phyloP scores from a whole-genome alignment of 2,888 invertebrate species.

The Maniola hyperantus region DNA sequence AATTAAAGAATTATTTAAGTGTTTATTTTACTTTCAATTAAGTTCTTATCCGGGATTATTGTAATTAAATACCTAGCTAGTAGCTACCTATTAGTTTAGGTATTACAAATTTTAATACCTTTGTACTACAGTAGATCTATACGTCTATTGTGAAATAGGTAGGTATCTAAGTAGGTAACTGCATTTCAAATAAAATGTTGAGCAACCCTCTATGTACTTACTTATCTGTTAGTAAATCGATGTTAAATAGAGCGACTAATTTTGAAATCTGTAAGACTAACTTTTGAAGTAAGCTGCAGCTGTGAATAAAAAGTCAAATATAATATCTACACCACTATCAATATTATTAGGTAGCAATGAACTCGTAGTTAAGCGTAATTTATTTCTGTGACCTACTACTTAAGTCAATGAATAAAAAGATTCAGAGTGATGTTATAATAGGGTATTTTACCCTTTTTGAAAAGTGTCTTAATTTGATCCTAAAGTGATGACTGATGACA shows the following conservation, averaged over 20 bases:
- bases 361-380: neutral
- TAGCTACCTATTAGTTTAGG: neutral
- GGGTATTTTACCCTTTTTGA: no score
- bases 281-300: conserved; percentile 11
- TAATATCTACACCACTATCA: neutral
- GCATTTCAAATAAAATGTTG: conserved; percentile 10
- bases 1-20: no score
- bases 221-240: conserved; percentile 19
- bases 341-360: neutral
- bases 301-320: neutral
- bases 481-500: no score
- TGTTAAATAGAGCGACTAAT: conserved; percentile 22
- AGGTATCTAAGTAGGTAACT: neutral
- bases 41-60: no score
- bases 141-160: conserved; percentile 11
- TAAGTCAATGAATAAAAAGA: neutral
- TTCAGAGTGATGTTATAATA: no score
- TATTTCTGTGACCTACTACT: neutral
- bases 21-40: no score
- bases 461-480: no score
- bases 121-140: neutral
- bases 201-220: conserved; percentile 10
- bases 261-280: conserved; percentile 19
- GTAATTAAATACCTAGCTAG: no score
- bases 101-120: neutral